Base-by-base conservation (phyloP, 1,140 invertebrate genomes). In the Cotesia glomerata region DNA sequence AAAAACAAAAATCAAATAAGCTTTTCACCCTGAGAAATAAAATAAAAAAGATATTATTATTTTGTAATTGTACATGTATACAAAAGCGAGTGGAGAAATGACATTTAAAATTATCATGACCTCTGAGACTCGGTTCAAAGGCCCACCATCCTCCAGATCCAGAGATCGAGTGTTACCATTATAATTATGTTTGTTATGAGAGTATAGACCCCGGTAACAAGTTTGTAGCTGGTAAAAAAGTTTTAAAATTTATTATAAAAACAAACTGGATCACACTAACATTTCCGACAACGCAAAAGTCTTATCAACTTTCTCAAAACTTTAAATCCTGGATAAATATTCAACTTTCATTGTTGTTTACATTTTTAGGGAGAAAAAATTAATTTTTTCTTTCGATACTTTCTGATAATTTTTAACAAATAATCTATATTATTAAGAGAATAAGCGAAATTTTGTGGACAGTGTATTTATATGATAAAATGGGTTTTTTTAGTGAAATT, bases 1-100 rank as follows among this genome's bases (percentile, higher is more conserved):
- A 14, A n/a, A 45, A 72, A 54, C 34, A 61, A 39, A 63, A 64
- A 65, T 54, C 64, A 36, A 71, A 58, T 35, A 71, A 54, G 56
- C 52, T 65, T 45, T 45, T 45, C 39, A 7, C 39, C 39, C 39
- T 45, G 7, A 13, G 35, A 39, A 35, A 51, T 61, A 72, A 65
- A 59, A 34, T 59, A 72, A 35, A 52, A 52, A 58, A 58, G 3
- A 16, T 3, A 16, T 0, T n/a, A 58, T 14, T 14, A 56, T 7
- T 8, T 8, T 26, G 26, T 26, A 26, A 26, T 26, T 3, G 26
- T 26, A 26, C 26, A 45, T 45, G 5, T 45, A 45, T 11, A 8
- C 9, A 3, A 39, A 11, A 45, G 11, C 8, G 8, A 45, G 39
- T 45, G 8, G 8, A 45, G 39, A 45, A 7, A 45, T 45, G 39